phyloP scores from a whole-genome alignment of 2,888 invertebrate genomes.

The Arrhopalites spinosus region DNA sequence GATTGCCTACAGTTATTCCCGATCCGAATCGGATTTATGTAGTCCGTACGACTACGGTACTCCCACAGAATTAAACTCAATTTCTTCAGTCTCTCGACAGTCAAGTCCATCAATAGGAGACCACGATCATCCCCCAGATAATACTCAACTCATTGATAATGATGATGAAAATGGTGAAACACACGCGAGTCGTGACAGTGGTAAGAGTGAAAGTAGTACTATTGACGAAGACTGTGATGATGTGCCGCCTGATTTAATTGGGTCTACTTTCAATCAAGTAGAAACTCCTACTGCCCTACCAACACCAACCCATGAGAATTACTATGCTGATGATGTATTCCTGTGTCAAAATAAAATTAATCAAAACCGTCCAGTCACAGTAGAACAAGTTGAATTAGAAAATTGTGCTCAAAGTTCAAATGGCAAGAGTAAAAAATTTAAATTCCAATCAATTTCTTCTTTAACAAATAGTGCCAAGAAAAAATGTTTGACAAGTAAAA shows the following conservation, averaged over 20 bases:
- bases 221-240: not conserved
- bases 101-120: not conserved
- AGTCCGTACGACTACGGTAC: not conserved
- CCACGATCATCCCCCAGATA: not conserved
- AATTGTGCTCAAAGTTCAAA: too few relatives aligned
- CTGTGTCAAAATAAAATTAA: not conserved
- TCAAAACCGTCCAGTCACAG: not conserved
- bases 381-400: too few relatives aligned
- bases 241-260: too few relatives aligned
- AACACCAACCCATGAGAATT: not conserved
- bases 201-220: not conserved
- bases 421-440: not conserved
- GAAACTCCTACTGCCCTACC: too few relatives aligned
- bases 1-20: not conserved
- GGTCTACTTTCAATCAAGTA: too few relatives aligned
- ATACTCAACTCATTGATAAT: not conserved
- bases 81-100: not conserved
- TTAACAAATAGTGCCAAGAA: not conserved
- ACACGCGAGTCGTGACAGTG: not conserved
- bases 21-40: constrained; percentile 6
- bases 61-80: not conserved
- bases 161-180: not conserved
- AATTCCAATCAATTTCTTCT: constrained; percentile 1
- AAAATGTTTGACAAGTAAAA: not conserved
- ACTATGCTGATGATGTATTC: constrained; percentile 5